These are phyloP conservation scores for Drosophila cardini DNA, from an alignment of 1,140 invertebrate species.

Conservation along the genomic window DNA sequence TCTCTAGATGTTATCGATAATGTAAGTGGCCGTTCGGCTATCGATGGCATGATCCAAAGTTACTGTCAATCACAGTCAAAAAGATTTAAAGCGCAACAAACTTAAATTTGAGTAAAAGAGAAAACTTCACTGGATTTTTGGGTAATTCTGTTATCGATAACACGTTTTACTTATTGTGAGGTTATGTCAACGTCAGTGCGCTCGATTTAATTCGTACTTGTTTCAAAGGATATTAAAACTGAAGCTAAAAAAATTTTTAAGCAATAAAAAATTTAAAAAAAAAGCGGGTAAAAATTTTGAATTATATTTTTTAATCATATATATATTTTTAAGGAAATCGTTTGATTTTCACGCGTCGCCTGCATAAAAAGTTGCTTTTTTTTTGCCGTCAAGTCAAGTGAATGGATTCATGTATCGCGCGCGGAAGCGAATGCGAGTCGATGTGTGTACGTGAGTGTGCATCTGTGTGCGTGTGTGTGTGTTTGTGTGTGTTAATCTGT, in stretches of 20 bases:
- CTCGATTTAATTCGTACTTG: too few relatives aligned
- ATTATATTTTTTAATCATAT: not conserved
- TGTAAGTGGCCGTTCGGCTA: not conserved
- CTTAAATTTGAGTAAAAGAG: too few relatives aligned
- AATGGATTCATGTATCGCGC: conserved; percentile 6
- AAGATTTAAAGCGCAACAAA: not conserved
- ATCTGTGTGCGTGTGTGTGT: conserved; percentile 5
- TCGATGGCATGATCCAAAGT: not conserved
- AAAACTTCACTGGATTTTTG: too few relatives aligned
- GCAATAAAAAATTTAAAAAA: too few relatives aligned
- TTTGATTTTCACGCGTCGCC: conserved; percentile 41
- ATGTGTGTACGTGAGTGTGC: not conserved
- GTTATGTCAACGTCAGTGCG: too few relatives aligned
- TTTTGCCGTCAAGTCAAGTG: conserved; percentile 7
- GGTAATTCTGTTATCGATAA: too few relatives aligned
- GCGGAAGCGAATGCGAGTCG: not conserved
- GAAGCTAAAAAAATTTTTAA: too few relatives aligned
- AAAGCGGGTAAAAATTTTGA: too few relatives aligned
- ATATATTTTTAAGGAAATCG: not conserved
- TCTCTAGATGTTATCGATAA: conserved; percentile 1
- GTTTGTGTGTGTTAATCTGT: conserved; percentile 58
- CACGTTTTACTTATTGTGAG: too few relatives aligned
- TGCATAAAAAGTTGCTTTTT: not conserved
- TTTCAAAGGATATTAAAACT: too few relatives aligned
- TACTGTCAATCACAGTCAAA: not conserved